These are phyloP conservation scores for Acestrorhynchus altus DNA, from an alignment of 2,797 vertebrate genomes.

Conservation along the genomic window DNA sequence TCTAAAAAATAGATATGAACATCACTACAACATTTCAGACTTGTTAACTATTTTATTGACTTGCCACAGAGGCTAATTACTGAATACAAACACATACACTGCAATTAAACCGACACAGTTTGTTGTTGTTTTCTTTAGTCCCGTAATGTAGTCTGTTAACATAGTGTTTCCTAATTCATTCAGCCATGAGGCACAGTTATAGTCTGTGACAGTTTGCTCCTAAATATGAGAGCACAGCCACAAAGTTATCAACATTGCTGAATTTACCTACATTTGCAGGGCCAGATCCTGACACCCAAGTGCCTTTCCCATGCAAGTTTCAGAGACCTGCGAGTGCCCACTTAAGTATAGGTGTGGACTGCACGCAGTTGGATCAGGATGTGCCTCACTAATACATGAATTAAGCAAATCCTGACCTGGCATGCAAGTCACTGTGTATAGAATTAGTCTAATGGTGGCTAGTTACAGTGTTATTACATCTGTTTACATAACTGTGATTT, in stretches of 20 bases:
- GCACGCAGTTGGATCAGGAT: background rate
- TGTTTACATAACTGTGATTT: background rate
- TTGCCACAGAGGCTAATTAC: constrained; percentile 21
- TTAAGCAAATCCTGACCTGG: background rate
- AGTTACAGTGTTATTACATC: background rate
- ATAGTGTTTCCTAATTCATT: constrained; percentile 45
- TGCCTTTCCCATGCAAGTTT: constrained; percentile 1
- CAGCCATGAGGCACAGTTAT: constrained; percentile 37
- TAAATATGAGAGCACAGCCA: background rate
- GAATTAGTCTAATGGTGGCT: background rate
- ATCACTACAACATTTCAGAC: background rate
- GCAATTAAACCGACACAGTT: constrained; percentile 18
- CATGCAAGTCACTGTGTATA: background rate
- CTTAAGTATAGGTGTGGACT: constrained; percentile 4
- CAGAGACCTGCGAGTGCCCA: constrained; percentile 4
- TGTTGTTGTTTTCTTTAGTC: background rate
- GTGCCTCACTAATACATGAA: background rate
- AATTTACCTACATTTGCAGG: background rate
- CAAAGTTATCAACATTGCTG: background rate
- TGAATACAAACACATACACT: constrained; percentile 26
- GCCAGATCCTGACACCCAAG: constrained; percentile 14
- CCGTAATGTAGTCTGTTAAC: constrained; percentile 27
- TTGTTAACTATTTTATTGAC: constrained; percentile 29
- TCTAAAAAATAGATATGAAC: constrained; percentile 24
- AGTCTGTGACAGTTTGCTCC: background rate